Evolutionary conservation across 2,888 invertebrate species (phyloP).

Genomic region (Microctonus aethiopoides): DNA sequence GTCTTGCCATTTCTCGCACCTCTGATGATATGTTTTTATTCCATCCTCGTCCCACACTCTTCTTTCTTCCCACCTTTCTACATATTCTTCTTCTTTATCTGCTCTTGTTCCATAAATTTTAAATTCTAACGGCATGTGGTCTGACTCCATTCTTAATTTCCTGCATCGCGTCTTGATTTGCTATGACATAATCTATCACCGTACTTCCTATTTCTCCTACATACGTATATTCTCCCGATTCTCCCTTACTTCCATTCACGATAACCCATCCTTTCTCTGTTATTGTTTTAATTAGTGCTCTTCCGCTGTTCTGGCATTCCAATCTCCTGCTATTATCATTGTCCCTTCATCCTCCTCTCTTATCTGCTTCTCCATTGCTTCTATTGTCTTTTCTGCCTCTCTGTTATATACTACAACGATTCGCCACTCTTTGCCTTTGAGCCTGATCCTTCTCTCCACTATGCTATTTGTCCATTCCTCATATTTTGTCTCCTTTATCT

Average conservation of each 20-base stretch:
- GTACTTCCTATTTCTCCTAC: conserved; percentile 20
- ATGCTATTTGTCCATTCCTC: no score
- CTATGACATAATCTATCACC: conserved; percentile 29
- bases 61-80: background rate
- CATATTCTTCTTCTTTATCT: background rate
- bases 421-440: no score
- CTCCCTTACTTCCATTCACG: conserved; percentile 27
- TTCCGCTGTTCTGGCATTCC: conserved; percentile 29
- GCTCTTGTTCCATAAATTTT: background rate
- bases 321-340: conserved; percentile 29
- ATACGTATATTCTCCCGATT: conserved; percentile 34
- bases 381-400: no score
- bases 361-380: no score
- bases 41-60: background rate
- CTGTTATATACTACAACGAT: no score
- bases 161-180: background rate
- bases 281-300: background rate
- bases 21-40: background rate
- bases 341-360: background rate
- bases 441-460: no score
- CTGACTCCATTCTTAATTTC: conserved; percentile 13
- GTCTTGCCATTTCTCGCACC: background rate
- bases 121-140: background rate
- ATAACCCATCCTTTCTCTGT: conserved; percentile 33
- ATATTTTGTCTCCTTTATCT: no score